Base-by-base conservation (phyloP, 92 coral and sea anemone genomes). In the Epizoanthus illoricatus region DNA sequence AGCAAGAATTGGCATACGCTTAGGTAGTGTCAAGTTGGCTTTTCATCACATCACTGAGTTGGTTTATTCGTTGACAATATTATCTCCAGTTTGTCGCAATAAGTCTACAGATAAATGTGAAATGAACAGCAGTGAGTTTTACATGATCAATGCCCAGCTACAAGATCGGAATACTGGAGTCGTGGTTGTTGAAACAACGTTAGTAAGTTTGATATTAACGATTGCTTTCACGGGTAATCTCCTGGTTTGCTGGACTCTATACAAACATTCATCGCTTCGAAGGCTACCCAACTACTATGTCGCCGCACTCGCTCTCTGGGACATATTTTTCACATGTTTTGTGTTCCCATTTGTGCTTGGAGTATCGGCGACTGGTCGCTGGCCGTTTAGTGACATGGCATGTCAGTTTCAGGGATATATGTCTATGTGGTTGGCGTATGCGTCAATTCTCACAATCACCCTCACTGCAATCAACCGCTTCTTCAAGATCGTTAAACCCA, bases 191-290 rank as follows among this genome's bases (percentile, higher is more conserved):
- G 81, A 75, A 16, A 59, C 81, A n/a, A 36, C 28, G 6, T 2
- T 75, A 59, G 67, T 75, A 12, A 75, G 36, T 36, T 7, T 60
- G 42, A 40, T 75, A 2, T 15, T 75, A 57, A 17, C 21, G 4
- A 7, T 40, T 2, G 81, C 81, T 0, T 60, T 75, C 33, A 40
- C 15, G 18, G 81, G 81, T 0, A 75, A 75, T 18, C 55, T 75
- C 40, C 42, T 75, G 63, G 81, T 75, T 75, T 58, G 67, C 55
- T 10, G 69, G 56, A 19, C 81, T 58, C 66, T 58, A 17, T 75
- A 6, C 68, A 40, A 54, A 17, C 52, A 58, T 5, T 58, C 36
- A n/a, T 15, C 68, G 18, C 28, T 40, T 75, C 81, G 12, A 4
- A 75, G 39, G 56, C 10, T 75, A 18, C 52, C 81, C 2, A 40